These are phyloP conservation scores for Actinemys pallida DNA, from an alignment of 2,113 vertebrate species.

Conservation along the genomic window DNA sequence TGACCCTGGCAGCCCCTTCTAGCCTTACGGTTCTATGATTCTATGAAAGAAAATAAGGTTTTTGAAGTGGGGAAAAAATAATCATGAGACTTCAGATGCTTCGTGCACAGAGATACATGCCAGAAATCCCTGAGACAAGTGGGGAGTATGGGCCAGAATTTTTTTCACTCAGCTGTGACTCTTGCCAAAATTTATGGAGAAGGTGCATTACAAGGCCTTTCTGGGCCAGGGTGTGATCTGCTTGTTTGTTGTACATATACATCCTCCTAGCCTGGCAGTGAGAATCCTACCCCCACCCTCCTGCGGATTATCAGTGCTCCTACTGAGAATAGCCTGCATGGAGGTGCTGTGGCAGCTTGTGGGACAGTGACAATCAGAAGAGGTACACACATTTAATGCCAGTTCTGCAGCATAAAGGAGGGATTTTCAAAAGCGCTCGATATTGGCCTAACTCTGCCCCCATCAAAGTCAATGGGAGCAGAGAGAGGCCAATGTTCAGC, in stretches of 20 bases:
- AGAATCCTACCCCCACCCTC: background rate
- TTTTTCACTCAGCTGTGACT: background rate
- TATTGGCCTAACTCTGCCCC: background rate
- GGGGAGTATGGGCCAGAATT: background rate
- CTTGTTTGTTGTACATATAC: fast-evolving
- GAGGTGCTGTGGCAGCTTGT: too few species aligned
- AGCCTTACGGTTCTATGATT: too few species aligned
- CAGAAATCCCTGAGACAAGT: background rate
- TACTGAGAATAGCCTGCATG: background rate
- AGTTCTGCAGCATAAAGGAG: background rate
- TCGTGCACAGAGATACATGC: background rate
- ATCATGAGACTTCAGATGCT: background rate
- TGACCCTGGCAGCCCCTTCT: too few species aligned
- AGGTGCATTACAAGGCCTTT: background rate
- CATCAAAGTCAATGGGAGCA: background rate
- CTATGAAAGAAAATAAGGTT: background rate
- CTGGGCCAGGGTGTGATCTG: background rate
- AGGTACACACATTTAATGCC: background rate
- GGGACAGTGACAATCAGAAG: background rate
- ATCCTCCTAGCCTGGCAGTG: background rate
- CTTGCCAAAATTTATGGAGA: background rate
- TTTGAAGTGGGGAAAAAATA: background rate
- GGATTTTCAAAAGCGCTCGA: background rate
- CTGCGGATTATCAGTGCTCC: background rate
- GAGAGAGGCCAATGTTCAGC: background rate